A percentile compares a stretch with the other conserved stretches of the same genome.
These are phyloP conservation scores for Smutsia gigantea DNA, from an alignment of 2,797 vertebrate species.

Conservation along the genomic window DNA sequence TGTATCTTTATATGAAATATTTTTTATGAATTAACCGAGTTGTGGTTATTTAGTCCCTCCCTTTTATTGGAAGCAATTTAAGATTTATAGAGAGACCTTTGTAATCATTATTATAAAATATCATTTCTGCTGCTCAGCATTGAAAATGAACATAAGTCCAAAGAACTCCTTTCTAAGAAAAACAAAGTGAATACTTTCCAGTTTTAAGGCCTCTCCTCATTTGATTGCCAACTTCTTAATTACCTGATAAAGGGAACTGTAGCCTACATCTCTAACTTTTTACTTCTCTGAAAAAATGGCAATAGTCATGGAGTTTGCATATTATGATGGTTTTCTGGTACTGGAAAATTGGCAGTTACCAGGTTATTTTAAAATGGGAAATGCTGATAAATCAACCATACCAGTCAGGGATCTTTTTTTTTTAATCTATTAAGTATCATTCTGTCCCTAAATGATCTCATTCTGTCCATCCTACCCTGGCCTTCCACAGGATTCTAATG, in stretches of 20 bases:
- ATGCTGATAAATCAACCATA: background rate
- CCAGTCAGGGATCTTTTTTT: background rate
- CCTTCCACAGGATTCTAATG: background rate
- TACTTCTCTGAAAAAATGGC: background rate
- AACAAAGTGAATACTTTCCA: background rate
- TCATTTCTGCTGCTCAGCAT: conserved; percentile 65
- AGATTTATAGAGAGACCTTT: conserved; percentile 59
- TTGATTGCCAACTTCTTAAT: background rate
- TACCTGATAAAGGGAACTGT: background rate
- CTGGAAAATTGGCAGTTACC: background rate
- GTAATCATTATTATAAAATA: conserved; percentile 68
- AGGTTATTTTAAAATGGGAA: background rate
- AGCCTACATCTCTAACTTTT: background rate
- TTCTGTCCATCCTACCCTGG: background rate
- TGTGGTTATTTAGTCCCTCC: conserved; percentile 56
- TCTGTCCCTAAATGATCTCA: background rate
- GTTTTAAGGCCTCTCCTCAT: background rate
- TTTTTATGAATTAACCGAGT: conserved; percentile 57
- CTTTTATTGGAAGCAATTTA: background rate
- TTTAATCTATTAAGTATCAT: background rate
- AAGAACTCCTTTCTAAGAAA: conserved; percentile 63
- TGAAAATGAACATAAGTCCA: conserved; percentile 68
- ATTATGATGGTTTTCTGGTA: background rate
- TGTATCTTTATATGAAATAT: conserved; percentile 67
- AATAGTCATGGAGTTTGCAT: background rate